A percentile compares a stretch with the other conserved stretches of the same genome.
Evolutionary conservation across 2,888 invertebrate species (phyloP).

Genomic region (Netelia melanura): DNA sequence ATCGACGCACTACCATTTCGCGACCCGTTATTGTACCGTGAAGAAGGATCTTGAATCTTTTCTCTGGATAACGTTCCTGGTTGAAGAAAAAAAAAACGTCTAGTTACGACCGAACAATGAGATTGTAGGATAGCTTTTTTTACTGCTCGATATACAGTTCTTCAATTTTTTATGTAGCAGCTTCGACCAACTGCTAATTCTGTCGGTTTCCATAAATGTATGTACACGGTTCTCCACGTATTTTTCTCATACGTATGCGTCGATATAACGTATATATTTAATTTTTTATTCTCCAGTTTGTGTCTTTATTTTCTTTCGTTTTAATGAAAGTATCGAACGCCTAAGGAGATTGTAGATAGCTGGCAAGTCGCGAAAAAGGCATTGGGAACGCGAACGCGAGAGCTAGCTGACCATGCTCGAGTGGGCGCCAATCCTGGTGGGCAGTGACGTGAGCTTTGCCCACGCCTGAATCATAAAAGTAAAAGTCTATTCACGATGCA

Average conservation of each 20-base stretch:
- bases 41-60: conserved; percentile 2
- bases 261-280: conserved; percentile 9
- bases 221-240: background rate
- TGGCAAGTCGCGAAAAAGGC: conserved; percentile 55
- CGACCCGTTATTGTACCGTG: conserved; percentile 24
- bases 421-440: conserved; percentile 76
- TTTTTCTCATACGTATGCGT: background rate
- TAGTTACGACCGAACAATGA: background rate
- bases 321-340: conserved; percentile 65
- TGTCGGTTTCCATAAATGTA: background rate
- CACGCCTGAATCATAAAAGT: conserved; percentile 79
- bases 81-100: background rate
- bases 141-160: background rate
- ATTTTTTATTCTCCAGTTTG: conserved; percentile 10
- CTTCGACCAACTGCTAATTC: no score
- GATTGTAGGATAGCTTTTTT: background rate
- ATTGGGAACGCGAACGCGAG: conserved; percentile 61
- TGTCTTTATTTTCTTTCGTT: conserved; percentile 27
- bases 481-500: conserved; percentile 74
- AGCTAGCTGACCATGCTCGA: conserved; percentile 70
- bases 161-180: background rate
- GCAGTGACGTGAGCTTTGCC: conserved; percentile 77
- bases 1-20: background rate
- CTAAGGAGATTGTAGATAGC: conserved; percentile 57
- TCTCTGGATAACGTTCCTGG: background rate